Conservation (phyloP, 2,113 vertebrate genomes). For the Barnardius zonarius region DNA sequence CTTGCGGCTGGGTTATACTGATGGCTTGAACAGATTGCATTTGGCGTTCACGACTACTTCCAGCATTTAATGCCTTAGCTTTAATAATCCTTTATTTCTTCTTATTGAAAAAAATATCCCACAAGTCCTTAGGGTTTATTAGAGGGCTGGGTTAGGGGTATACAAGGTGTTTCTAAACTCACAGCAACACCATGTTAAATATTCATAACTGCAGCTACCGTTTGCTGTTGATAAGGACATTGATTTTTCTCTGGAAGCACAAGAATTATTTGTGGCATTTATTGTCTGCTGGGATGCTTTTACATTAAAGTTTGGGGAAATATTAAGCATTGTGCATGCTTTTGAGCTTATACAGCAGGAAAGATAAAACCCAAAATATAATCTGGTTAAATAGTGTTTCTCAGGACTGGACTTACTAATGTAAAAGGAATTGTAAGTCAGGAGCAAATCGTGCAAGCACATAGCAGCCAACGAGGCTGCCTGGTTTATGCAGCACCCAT, state of each 20-base stretch:
- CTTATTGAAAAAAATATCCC: constrained; percentile 57
- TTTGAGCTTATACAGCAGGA: not conserved
- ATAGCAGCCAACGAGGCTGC: accelerated
- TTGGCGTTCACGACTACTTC: constrained; percentile 26
- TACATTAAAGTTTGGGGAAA: not conserved
- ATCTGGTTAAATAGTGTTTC: not conserved
- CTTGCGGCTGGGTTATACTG: constrained; percentile 48
- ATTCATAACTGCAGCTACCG: constrained; percentile 64
- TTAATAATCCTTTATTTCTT: constrained; percentile 73
- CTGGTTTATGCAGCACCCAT: accelerated
- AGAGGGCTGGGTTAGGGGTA: constrained; percentile 7
- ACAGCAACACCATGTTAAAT: constrained; percentile 55
- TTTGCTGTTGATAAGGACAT: constrained; percentile 54
- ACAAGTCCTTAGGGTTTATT: constrained; percentile 37
- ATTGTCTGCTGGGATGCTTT: not conserved
- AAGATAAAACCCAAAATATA: not conserved
- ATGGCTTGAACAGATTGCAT: constrained; percentile 18
- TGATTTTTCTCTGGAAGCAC: constrained; percentile 53
- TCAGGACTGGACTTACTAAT: not conserved
- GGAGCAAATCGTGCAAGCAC: no score
- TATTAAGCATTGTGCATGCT: not conserved
- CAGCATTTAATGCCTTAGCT: constrained; percentile 67
- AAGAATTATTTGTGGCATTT: not conserved
- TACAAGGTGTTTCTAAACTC: constrained; percentile 51
- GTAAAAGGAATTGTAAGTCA: not conserved